Conservation (phyloP, 2,113 vertebrate species). For the Drymodes brunneopygia region DNA sequence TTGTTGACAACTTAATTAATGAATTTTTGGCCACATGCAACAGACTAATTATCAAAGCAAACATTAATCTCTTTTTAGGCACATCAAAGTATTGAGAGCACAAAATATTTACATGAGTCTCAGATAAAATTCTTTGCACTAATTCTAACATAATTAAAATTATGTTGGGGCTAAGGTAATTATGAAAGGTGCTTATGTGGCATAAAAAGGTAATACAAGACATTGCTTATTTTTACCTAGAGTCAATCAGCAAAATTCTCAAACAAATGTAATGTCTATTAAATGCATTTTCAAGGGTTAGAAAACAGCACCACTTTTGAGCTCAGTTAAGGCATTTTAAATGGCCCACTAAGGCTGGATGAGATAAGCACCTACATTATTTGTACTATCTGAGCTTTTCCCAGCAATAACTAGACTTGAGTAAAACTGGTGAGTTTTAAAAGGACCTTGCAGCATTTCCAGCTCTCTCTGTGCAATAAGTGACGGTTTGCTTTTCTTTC, state of each 20-base stretch:
- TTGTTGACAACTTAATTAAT: constrained; percentile 40
- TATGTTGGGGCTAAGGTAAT: constrained; percentile 47
- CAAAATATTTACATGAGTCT: constrained; percentile 52
- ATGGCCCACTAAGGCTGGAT: neutral
- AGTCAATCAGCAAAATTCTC: constrained; percentile 10
- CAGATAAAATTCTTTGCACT: constrained; percentile 62
- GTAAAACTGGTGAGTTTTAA: neutral
- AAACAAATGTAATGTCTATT: neutral
- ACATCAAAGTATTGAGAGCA: constrained; percentile 3
- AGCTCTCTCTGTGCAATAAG: neutral
- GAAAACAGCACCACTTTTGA: neutral
- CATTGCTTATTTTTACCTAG: neutral
- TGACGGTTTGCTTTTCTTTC: neutral
- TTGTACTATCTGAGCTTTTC: neutral
- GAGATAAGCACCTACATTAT: neutral
- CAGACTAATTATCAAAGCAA: constrained; percentile 36
- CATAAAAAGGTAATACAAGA: constrained; percentile 24
- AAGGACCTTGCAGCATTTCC: neutral
- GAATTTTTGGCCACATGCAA: constrained; percentile 31
- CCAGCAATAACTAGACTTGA: neutral
- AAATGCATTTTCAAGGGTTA: neutral
- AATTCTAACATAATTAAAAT: constrained; percentile 71
- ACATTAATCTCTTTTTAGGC: constrained; percentile 26
- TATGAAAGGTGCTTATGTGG: constrained; percentile 35
- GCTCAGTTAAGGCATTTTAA: neutral